Evolutionary conservation across 2,797 vertebrate genomes (phyloP).

Genomic region (Lepus townsendii): DNA sequence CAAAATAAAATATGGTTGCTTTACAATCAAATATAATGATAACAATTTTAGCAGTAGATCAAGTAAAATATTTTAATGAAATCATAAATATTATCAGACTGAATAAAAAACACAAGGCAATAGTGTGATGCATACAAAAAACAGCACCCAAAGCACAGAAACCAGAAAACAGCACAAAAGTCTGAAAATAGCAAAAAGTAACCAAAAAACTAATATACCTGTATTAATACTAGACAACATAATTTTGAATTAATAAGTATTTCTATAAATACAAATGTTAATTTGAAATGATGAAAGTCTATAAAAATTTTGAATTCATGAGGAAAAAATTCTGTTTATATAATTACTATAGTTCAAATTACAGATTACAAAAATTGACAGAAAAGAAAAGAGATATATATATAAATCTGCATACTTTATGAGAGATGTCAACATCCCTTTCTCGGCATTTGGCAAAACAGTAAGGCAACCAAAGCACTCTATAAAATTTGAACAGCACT

Average conservation of each 20-base stretch:
- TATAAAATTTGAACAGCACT: background rate
- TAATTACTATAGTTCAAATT: background rate
- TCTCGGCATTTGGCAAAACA: background rate
- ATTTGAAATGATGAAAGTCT: background rate
- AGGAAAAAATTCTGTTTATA: background rate
- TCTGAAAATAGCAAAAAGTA: background rate
- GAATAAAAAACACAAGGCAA: background rate
- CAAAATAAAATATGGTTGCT: background rate
- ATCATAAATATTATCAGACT: background rate
- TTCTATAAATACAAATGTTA: background rate
- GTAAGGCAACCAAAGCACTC: background rate
- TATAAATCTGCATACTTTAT: background rate
- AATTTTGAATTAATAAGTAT: background rate
- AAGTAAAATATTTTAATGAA: background rate
- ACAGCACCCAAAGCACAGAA: background rate
- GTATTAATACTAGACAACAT: background rate
- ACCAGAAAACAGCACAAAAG: background rate
- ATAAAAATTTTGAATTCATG: background rate
- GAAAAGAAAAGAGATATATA: background rate
- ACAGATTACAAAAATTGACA: background rate
- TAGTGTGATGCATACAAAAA: background rate
- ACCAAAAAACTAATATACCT: background rate
- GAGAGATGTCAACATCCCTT: background rate
- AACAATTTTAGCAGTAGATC: background rate
- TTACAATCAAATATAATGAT: background rate